phyloP scores from a whole-genome alignment of 2,888 invertebrate species.

The Phlogophora meticulosa region DNA sequence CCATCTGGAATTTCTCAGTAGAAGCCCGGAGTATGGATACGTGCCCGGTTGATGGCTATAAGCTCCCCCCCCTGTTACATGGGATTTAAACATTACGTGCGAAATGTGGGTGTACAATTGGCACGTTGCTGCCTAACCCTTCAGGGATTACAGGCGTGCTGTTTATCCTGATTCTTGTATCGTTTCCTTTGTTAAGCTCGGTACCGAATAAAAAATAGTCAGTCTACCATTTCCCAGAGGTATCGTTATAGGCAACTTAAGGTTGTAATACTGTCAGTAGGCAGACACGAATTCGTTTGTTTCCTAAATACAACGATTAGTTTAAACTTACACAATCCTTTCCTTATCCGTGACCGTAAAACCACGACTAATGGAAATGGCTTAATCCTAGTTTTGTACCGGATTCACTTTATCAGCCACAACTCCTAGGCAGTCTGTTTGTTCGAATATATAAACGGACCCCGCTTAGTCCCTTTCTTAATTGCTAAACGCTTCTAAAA shows the following conservation, averaged over 20 bases:
- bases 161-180: not conserved
- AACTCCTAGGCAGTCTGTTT: constrained; percentile 33
- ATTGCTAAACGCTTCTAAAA: constrained; percentile 36
- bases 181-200: not conserved
- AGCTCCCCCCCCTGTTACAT: too few species aligned
- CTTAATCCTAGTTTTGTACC: constrained; percentile 41
- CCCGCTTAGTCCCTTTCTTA: constrained; percentile 20
- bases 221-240: constrained; percentile 3
- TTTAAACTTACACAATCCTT: constrained; percentile 45
- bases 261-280: constrained; percentile 5
- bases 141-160: too few species aligned
- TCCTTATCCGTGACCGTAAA: constrained; percentile 32
- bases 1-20: too few species aligned
- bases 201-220: not conserved
- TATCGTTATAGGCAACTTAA: not conserved
- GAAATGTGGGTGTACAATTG: too few species aligned
- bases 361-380: constrained; percentile 42
- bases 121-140: too few species aligned
- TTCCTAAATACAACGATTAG: constrained; percentile 30
- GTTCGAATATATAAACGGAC: constrained; percentile 24
- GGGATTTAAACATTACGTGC: too few species aligned
- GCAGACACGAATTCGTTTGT: constrained; percentile 29
- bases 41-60: too few species aligned
- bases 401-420: constrained; percentile 40
- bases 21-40: too few species aligned